Conservation (phyloP, 2,888 invertebrate genomes). For the Stegana nigrithorax region DNA sequence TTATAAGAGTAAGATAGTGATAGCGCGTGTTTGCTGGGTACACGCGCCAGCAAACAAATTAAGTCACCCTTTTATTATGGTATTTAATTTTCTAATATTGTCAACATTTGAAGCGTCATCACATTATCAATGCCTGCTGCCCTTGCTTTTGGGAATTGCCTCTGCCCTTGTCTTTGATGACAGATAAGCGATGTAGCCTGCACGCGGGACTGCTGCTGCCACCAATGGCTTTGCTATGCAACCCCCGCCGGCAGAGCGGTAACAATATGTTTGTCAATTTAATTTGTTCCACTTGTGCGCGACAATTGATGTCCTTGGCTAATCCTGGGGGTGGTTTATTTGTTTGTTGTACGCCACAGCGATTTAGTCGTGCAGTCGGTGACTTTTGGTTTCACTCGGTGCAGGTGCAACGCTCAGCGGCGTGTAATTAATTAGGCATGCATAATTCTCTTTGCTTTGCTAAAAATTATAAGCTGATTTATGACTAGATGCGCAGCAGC, state of each 20-base stretch:
- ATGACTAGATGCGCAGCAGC: too few species aligned
- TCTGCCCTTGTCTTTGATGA: neutral
- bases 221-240: neutral
- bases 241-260: neutral
- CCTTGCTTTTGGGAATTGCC: constrained; percentile 2
- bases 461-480: constrained; percentile 20
- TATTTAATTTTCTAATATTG: constrained; percentile 65
- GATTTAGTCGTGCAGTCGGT: constrained; percentile 1
- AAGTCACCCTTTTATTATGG: constrained; percentile 66
- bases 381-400: neutral
- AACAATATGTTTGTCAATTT: neutral
- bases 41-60: constrained; percentile 54
- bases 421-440: constrained; percentile 20
- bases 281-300: constrained; percentile 60
- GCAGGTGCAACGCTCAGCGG: constrained; percentile 15
- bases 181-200: too few species aligned
- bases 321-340: constrained; percentile 67
- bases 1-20: neutral
- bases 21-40: neutral
- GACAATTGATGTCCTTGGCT: constrained; percentile 43
- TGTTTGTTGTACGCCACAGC: constrained; percentile 27
- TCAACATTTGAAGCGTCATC: constrained; percentile 50
- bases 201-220: too few species aligned
- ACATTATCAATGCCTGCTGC: constrained; percentile 36
- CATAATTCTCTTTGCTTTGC: constrained; percentile 9